Conservation (phyloP, 2,113 vertebrate species). For the Alouatta palliata region DNA sequence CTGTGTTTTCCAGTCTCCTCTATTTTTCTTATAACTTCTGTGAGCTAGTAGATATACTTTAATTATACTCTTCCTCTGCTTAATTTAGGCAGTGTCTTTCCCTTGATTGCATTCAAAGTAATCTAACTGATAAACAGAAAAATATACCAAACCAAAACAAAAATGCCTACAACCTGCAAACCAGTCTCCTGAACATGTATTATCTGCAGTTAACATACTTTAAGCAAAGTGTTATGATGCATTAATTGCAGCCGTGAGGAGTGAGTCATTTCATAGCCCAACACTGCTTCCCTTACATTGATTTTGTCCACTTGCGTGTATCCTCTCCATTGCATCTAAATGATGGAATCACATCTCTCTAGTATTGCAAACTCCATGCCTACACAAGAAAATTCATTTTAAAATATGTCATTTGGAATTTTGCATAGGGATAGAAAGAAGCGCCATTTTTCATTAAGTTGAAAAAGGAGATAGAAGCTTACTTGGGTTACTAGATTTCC, state of each 20-base stretch:
- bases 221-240: background rate
- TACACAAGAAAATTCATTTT: background rate
- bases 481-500: slow-evolving; percentile 46
- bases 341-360: background rate
- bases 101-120: background rate
- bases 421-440: background rate
- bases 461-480: slow-evolving; percentile 52
- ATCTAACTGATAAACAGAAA: background rate
- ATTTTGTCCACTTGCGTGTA: background rate
- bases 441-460: slow-evolving; percentile 21
- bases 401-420: background rate
- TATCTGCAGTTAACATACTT: background rate
- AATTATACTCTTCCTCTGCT: background rate
- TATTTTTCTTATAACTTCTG: background rate
- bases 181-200: background rate
- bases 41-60: background rate
- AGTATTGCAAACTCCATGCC: background rate
- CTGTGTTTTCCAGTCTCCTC: background rate
- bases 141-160: background rate
- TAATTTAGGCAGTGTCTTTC: background rate
- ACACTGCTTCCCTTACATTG: background rate
- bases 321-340: background rate
- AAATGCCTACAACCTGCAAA: background rate
- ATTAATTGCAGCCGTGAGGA: background rate
- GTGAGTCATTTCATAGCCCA: background rate